Conservation (phyloP, 1,140 invertebrate genomes). For the Tachypleus tridentatus region DNA sequence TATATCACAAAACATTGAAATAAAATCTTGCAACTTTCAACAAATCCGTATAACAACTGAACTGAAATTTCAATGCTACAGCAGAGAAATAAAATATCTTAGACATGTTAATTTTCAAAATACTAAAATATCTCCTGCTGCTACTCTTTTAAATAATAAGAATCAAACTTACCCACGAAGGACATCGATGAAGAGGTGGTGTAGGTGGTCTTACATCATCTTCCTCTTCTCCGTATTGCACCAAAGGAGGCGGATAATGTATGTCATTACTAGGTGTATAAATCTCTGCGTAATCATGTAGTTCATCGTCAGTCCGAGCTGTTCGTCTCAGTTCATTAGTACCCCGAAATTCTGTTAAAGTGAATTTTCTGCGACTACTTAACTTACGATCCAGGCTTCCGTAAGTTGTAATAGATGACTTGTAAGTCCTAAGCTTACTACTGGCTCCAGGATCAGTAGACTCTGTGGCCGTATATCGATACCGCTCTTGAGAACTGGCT, state of each 20-base stretch:
- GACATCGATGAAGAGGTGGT: constrained; percentile 59
- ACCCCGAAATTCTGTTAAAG: constrained; percentile 12
- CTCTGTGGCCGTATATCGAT: not conserved
- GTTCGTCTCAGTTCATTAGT: constrained; percentile 10
- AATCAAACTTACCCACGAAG: constrained; percentile 27
- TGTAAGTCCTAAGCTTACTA: not conserved
- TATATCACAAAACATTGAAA: too few species aligned
- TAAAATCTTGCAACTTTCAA: too few species aligned
- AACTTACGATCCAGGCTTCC: constrained; percentile 25
- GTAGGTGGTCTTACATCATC: constrained; percentile 49
- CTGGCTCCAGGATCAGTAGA: not conserved
- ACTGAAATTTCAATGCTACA: too few species aligned
- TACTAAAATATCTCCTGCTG: too few species aligned
- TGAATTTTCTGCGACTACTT: constrained; percentile 8
- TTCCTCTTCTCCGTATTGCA: constrained; percentile 30
- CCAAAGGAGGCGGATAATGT: constrained; percentile 37
- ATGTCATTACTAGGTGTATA: constrained; percentile 79
- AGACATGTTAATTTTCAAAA: too few species aligned
- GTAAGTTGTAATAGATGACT: constrained; percentile 8
- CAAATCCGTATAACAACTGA: too few species aligned
- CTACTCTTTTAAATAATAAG: too few species aligned
- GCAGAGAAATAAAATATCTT: too few species aligned
- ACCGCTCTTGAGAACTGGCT: not conserved
- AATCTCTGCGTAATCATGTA: constrained; percentile 84
- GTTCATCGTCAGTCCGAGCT: constrained; percentile 40